Evolutionary conservation across 2,888 invertebrate genomes (phyloP), one percentile per base, ranked within the genome.

Genomic region (Cheilosia soror): DNA sequence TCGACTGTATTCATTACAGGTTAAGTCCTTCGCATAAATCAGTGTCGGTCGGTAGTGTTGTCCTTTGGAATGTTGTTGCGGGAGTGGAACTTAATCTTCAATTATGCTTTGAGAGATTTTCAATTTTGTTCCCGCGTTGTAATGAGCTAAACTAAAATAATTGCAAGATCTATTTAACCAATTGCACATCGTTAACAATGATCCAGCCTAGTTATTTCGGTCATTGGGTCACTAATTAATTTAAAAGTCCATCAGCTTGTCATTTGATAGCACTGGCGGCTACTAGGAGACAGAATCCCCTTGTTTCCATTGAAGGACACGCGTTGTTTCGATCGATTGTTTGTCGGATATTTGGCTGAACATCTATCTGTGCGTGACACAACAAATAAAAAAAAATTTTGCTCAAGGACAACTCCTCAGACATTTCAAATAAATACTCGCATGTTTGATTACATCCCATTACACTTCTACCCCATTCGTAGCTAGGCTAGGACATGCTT

Each of bases 141-240:
- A 51, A 51, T 29, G 51, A 51, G 37, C 4, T 3, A 5, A 29
- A 15, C 2, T 4, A 55, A 15, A 7, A 31, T 58, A 25, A 58
- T 37, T 58, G 40, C 37, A 40, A 37, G 20, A 27, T 60, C 42
- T 27, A 31, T 60, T 25, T 42, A 13, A 4, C 27, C 27, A 37
- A 57, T 57, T 25, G 20, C 57, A 25, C 11, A 5, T 20, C 9
- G 37, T 33, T 57, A 37, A 57, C 20, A 11, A 49, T 25, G n/a
- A 33, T 53, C 29, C 40, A 11, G n/a, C n/a, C 40, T 29, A 11
- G 11, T 25, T 37, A 13, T 65, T 65, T 37, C 20, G 25, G 66
- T 15, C 66, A 53, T 51, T 51, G 4, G 47, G 65, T 51, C n/a
- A 3, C 40, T 27, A 65, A 65, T 65, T 65, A 65, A 65, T 51